These are phyloP conservation scores for Danio albolineatus DNA, from an alignment of 2,797 vertebrate genomes.

Conservation along the genomic window DNA sequence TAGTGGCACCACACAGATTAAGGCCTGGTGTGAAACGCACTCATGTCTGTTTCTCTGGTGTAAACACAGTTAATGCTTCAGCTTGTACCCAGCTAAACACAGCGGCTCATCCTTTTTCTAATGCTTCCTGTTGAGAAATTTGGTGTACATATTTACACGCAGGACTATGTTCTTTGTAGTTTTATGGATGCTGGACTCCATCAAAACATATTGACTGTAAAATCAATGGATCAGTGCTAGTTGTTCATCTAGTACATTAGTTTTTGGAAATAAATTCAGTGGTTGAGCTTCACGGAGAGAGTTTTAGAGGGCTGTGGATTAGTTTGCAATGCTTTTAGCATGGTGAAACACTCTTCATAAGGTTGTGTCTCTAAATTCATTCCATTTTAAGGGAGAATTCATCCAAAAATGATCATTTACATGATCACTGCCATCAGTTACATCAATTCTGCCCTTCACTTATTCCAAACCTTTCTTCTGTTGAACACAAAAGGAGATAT, in stretches of 20 bases:
- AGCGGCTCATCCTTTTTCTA: not conserved
- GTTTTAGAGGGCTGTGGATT: not conserved
- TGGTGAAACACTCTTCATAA: not conserved
- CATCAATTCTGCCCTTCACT: too few species aligned
- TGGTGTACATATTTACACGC: not conserved
- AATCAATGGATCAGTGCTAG: not conserved
- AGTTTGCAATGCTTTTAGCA: not conserved
- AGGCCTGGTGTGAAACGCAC: constrained; percentile 88
- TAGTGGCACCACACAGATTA: constrained; percentile 98
- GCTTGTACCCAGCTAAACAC: not conserved
- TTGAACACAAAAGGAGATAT: too few species aligned
- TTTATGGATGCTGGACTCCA: not conserved
- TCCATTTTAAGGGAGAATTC: too few species aligned
- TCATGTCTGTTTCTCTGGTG: constrained; percentile 80
- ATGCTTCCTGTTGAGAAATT: not conserved
- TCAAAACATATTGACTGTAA: not conserved
- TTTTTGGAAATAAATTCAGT: not conserved
- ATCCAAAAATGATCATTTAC: too few species aligned
- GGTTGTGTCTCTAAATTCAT: constrained; percentile 15
- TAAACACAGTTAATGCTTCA: constrained; percentile 85
- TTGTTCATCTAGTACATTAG: not conserved
- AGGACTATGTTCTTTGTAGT: constrained; percentile 7
- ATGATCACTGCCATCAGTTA: too few species aligned
- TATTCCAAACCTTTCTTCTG: too few species aligned
- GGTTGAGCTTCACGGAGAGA: not conserved